Evolutionary conservation across 2,113 vertebrate genomes (phyloP), one percentile per base, ranked within the genome.

Genomic region (Elanoides forficatus): DNA sequence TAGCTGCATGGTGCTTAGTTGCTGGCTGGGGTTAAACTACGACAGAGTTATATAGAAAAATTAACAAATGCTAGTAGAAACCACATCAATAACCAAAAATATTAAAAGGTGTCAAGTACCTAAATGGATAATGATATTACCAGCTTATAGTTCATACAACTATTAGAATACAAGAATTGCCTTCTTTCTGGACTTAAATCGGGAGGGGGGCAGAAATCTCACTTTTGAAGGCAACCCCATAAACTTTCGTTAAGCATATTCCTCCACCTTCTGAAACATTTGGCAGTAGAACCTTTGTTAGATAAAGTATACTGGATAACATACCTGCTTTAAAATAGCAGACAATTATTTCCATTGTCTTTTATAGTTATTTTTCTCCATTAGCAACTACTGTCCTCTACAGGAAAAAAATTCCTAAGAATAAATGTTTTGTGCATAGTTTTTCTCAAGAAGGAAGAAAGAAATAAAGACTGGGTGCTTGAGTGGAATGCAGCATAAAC

Each of bases 391-490:
- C 47, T 63, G 29, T 71, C 76, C n/a, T 67, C 65, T 40, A 76
- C 38, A 68, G 47, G 38, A 66, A 60, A 89, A 94, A 66, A 52
- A 6, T 36, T 81, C 22, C 34, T 63, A 72, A 70, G 60, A 87
- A 62, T 40, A 93, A 65, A 78, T 36, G 11, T 76, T 90, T 85
- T 73, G 19, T 48, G 38, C 32, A 92, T 22, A 92, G 75, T n/a
- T 95, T n/a, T 65, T 48, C 72, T 86, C 22, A 74, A 95, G 76
- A 76, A 88, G 76, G 59, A 95, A 85, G 38, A 74, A 90, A 78
- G 40, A 82, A 88, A 84, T 1, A 70, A 60, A 62, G 60, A 68
- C 0, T 0, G 15, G 13, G 14, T 1, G 2, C 42, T 86, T 48
- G 50, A 74, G 20, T 52, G n/a, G 48, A 90, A 92, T 0, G 0